A percentile compares a stretch with the other conserved stretches of the same genome.
phyloP scores from a whole-genome alignment of 2,888 invertebrate genomes.

The Thalpophila matura region DNA sequence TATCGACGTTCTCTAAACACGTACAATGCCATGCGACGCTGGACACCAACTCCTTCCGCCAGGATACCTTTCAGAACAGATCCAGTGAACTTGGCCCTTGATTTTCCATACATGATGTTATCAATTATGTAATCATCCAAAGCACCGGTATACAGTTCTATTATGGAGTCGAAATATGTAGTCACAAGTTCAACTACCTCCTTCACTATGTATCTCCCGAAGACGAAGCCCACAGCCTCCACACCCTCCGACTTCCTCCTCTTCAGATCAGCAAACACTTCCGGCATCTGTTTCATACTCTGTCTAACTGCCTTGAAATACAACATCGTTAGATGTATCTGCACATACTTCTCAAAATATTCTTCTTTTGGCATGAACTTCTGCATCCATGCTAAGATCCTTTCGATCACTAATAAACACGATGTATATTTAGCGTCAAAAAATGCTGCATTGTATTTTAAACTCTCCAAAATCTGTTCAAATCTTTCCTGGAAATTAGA shows the following conservation, averaged over 20 bases:
- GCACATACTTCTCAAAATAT: conserved; percentile 67
- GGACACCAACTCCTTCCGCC: conserved; percentile 24
- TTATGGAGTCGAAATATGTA: conserved; percentile 72
- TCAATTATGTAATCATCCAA: conserved; percentile 61
- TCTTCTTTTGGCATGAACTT: conserved; percentile 69
- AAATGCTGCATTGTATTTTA: conserved; percentile 72
- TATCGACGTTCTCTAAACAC: conserved; percentile 14
- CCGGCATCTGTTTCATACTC: conserved; percentile 64
- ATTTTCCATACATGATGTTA: conserved; percentile 11
- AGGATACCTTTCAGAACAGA: conserved; percentile 43
- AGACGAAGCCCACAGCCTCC: conserved; percentile 70
- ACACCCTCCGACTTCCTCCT: conserved; percentile 64
- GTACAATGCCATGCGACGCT: conserved; percentile 47
- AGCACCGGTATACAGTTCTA: conserved; percentile 65
- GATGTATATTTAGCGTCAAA: conserved; percentile 67
- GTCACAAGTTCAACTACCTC: conserved; percentile 68
- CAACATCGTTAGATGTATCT: conserved; percentile 75
- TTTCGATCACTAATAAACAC: conserved; percentile 71
- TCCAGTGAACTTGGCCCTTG: conserved; percentile 24
- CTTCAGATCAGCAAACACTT: conserved; percentile 64
- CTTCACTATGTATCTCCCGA: conserved; percentile 70
- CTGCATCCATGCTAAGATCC: conserved; percentile 66
- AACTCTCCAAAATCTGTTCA: conserved; percentile 61
- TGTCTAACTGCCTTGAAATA: conserved; percentile 74
- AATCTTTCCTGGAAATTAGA: conserved; percentile 30